A percentile compares a stretch with the other conserved stretches of the same genome.
Evolutionary conservation across 2,888 invertebrate species (phyloP).

Genomic region (Drosophila dives): DNA sequence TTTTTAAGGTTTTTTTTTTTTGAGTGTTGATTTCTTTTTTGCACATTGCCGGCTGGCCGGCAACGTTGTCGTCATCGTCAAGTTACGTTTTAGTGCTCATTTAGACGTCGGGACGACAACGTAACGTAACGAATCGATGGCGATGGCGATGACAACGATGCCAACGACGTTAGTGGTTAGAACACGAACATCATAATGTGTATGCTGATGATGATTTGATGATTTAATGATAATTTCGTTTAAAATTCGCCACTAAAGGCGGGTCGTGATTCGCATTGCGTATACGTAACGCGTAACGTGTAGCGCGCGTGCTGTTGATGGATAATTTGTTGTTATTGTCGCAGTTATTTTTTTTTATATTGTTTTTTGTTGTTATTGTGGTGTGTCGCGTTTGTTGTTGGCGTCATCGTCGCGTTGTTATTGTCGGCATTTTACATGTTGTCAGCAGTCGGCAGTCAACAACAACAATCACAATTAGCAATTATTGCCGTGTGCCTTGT

Average conservation of each 20-base stretch:
- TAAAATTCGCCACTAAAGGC: slow-evolving; percentile 18
- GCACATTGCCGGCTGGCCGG: slow-evolving; percentile 61
- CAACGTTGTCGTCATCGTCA: slow-evolving; percentile 39
- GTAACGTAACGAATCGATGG: slow-evolving; percentile 51
- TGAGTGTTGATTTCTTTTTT: slow-evolving; percentile 10
- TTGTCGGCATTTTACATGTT: slow-evolving; percentile 51
- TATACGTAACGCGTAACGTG: slow-evolving; percentile 58
- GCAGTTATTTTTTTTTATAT: slow-evolving; percentile 12
- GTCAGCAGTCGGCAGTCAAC: slow-evolving; percentile 22
- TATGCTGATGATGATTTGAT: slow-evolving; percentile 19
- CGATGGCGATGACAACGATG: slow-evolving; percentile 29
- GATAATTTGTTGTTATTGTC: slow-evolving; percentile 45
- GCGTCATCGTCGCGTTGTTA: slow-evolving; percentile 24
- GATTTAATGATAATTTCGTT: slow-evolving; percentile 14
- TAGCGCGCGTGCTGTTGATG: slow-evolving; percentile 57
- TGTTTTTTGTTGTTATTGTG: slow-evolving; percentile 18
- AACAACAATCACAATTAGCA: slow-evolving; percentile 29
- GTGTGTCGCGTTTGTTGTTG: slow-evolving; percentile 10
- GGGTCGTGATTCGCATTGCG: slow-evolving; percentile 41
- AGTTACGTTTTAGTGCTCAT: slow-evolving; percentile 78
- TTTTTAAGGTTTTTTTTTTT: neutral
- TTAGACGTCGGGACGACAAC: slow-evolving; percentile 76
- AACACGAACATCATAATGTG: slow-evolving; percentile 37
- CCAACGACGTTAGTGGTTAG: slow-evolving; percentile 55
- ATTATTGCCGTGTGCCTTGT: slow-evolving; percentile 53